phyloP scores from a whole-genome alignment of 2,797 vertebrate genomes.

The Enteromius radiatus region DNA sequence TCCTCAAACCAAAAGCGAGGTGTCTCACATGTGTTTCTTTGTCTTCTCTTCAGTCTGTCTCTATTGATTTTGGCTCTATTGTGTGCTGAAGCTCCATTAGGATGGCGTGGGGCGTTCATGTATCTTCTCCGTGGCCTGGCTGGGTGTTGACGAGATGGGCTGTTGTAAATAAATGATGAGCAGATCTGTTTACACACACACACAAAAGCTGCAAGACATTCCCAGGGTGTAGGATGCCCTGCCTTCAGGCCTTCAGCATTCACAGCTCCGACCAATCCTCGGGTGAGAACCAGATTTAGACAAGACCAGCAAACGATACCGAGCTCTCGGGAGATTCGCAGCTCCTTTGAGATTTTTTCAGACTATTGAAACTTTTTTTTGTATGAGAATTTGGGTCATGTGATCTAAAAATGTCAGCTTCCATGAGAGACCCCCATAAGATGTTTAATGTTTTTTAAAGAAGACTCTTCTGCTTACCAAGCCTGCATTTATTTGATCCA shows the following conservation, averaged over 20 bases:
- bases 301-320: not conserved
- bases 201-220: conserved; percentile 67
- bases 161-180: conserved; percentile 71
- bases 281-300: too few relatives aligned
- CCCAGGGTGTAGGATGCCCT: conserved; percentile 70
- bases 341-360: not conserved
- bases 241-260: conserved; percentile 52
- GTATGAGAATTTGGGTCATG: not conserved
- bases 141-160: conserved; percentile 35
- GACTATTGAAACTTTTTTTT: not conserved
- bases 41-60: not conserved
- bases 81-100: not conserved
- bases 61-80: not conserved
- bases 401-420: not conserved
- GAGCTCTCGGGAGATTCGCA: not conserved
- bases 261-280: not conserved
- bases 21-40: not conserved
- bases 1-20: not conserved
- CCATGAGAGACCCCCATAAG: too few relatives aligned
- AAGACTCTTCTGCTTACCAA: too few relatives aligned
- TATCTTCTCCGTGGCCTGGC: conserved; percentile 12
- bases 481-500: too few relatives aligned
- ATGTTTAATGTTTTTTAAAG: too few relatives aligned
- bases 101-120: not conserved
- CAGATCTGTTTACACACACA: conserved; percentile 21